These are phyloP conservation scores for Zosterops japonicus DNA, from an alignment of 2,113 vertebrate genomes.

Conservation along the genomic window DNA sequence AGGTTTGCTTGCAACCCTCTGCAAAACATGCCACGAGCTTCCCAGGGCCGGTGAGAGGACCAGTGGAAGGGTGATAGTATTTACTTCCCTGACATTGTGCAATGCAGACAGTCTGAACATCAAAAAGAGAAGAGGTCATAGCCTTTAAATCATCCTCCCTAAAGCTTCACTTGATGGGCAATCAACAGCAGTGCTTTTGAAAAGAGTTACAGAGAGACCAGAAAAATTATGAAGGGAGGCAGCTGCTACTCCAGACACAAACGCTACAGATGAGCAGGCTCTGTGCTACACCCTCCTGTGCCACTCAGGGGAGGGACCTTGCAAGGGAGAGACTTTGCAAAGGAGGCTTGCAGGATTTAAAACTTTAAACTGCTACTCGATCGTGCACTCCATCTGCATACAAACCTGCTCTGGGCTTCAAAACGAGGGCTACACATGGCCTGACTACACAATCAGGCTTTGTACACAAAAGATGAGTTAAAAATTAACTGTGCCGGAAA, in stretches of 20 bases:
- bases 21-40: neutral
- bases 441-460: neutral
- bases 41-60: neutral
- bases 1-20: neutral
- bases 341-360: neutral
- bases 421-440: neutral
- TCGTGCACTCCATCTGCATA: neutral
- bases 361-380: neutral
- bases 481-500: neutral
- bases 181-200: neutral
- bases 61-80: neutral
- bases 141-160: neutral
- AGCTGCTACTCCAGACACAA: neutral
- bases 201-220: neutral
- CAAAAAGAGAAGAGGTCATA: neutral
- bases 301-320: neutral
- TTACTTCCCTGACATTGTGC: neutral
- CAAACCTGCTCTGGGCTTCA: neutral
- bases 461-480: slow-evolving; percentile 9
- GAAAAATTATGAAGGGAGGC: neutral
- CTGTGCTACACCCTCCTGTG: neutral
- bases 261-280: neutral
- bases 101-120: neutral
- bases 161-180: neutral
- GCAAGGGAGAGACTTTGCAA: neutral